Evolutionary conservation across 1,140 invertebrate genomes (phyloP).

Genomic region (Heliconius hewitsoni): DNA sequence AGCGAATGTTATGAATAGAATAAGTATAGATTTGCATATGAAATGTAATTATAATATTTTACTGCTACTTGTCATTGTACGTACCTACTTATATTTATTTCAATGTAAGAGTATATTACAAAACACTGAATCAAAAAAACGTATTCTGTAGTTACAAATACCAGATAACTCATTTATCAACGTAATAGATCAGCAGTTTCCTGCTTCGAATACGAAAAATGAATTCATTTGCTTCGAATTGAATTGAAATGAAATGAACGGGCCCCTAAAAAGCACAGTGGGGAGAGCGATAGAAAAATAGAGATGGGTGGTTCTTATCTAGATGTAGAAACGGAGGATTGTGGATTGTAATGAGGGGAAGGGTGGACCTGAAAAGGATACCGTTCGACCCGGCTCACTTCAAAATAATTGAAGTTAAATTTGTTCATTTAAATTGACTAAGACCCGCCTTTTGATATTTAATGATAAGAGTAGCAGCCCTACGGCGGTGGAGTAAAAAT

Average conservation of each 20-base stretch:
- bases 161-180: slow-evolving; percentile 65
- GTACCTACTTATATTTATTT: not conserved
- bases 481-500: slow-evolving; percentile 19
- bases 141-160: slow-evolving; percentile 66
- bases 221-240: slow-evolving; percentile 71
- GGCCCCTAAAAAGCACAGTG: slow-evolving; percentile 59
- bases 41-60: not conserved
- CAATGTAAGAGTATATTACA: slow-evolving; percentile 3
- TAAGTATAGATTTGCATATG: not conserved
- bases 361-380: slow-evolving; percentile 75
- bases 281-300: slow-evolving; percentile 65
- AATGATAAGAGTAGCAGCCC: slow-evolving; percentile 39
- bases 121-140: slow-evolving; percentile 41
- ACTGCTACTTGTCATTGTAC: not conserved
- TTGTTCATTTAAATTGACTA: slow-evolving; percentile 73
- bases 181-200: slow-evolving; percentile 63
- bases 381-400: slow-evolving; percentile 66
- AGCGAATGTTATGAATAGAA: no score
- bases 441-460: slow-evolving; percentile 43
- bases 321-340: slow-evolving; percentile 73
- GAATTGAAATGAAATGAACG: slow-evolving; percentile 74
- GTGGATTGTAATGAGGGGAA: slow-evolving; percentile 75
- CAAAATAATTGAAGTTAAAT: slow-evolving; percentile 80
- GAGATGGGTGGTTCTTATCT: slow-evolving; percentile 74
- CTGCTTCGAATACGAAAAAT: slow-evolving; percentile 61